Evolutionary conservation across 2,888 invertebrate genomes (phyloP).

Genomic region (Gibbula magus): DNA sequence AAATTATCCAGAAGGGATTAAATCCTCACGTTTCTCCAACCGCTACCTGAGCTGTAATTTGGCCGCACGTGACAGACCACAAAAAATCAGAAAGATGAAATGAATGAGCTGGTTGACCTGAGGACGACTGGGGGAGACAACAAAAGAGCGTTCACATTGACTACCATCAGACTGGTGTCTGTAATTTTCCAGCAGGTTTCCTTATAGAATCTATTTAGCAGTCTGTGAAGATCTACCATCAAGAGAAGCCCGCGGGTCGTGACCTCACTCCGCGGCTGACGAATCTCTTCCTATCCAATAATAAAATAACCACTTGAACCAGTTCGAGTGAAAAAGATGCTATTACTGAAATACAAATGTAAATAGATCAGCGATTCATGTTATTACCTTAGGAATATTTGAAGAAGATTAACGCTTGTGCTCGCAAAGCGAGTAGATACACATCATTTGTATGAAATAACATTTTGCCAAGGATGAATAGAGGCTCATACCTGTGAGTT

Average conservation of each 20-base stretch:
- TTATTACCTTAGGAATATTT: neutral
- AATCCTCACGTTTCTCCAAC: neutral
- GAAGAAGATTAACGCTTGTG: neutral
- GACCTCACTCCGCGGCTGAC: neutral
- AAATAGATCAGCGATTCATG: neutral
- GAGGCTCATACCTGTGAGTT: neutral
- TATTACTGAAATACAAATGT: neutral
- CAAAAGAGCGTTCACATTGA: neutral
- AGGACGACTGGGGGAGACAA: neutral
- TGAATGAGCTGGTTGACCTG: neutral
- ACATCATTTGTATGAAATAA: neutral
- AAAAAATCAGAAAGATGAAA: neutral
- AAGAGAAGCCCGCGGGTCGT: neutral
- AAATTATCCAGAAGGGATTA: neutral
- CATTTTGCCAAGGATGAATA: neutral
- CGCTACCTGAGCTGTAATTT: constrained; percentile 4
- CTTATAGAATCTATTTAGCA: neutral
- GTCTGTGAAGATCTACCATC: neutral
- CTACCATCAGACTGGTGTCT: neutral
- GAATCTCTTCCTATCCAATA: neutral
- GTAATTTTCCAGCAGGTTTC: neutral
- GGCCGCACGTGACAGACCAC: neutral
- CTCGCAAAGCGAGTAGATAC: neutral
- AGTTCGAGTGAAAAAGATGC: neutral
- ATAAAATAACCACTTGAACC: neutral